Evolutionary conservation across 1,140 invertebrate genomes (phyloP).

Genomic region (Sycophila sp.): DNA sequence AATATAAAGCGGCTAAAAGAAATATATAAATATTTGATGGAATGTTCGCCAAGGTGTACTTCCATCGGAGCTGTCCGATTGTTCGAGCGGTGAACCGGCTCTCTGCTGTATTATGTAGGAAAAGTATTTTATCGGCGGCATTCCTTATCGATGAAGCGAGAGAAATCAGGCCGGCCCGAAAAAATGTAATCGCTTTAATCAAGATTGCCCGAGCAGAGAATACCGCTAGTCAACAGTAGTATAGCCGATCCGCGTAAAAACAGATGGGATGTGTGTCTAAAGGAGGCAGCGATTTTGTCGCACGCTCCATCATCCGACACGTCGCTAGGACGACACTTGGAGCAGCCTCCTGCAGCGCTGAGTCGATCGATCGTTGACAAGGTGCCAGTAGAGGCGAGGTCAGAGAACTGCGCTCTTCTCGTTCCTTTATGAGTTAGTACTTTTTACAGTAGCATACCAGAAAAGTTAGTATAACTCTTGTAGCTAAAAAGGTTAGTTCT

Average conservation of each 20-base stretch:
- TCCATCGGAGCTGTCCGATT: too few relatives aligned
- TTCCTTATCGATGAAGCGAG: neutral
- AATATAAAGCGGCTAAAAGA: too few relatives aligned
- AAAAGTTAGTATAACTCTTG: too few relatives aligned
- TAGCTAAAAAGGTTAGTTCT: neutral
- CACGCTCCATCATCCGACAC: neutral
- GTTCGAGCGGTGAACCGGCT: too few relatives aligned
- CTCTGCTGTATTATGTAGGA: too few relatives aligned
- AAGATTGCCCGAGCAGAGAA: neutral
- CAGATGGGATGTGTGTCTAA: conserved; percentile 2
- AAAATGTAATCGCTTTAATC: neutral
- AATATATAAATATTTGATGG: too few relatives aligned
- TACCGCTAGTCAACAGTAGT: neutral
- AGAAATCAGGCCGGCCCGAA: neutral
- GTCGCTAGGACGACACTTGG: neutral
- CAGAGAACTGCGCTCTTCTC: too few relatives aligned
- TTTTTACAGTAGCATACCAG: too few relatives aligned
- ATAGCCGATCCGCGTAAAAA: neutral
- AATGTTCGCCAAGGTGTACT: too few relatives aligned
- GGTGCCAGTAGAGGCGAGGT: too few relatives aligned
- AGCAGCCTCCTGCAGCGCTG: neutral
- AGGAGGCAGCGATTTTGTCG: neutral
- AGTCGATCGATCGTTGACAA: conserved; percentile 11
- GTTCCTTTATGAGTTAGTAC: too few relatives aligned
- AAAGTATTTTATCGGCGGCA: neutral